These are phyloP conservation scores for Porites divaricata DNA, from an alignment of 92 coral and sea anemone genomes.

Conservation along the genomic window DNA sequence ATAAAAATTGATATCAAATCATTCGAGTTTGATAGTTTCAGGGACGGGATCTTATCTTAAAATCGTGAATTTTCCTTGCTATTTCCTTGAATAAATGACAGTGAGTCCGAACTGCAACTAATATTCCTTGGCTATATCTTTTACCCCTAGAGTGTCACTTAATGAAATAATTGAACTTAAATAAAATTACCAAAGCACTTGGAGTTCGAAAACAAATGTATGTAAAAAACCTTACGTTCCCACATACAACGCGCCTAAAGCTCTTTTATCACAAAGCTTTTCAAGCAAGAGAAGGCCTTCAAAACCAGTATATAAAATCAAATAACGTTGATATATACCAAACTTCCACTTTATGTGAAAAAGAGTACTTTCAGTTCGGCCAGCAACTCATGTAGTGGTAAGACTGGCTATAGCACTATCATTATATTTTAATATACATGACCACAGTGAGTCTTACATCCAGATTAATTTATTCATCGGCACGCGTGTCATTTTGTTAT, in stretches of 20 bases:
- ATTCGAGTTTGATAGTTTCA: background rate
- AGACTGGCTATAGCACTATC: too few species aligned
- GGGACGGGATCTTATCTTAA: background rate
- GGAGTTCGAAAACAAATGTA: background rate
- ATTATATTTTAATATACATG: too few species aligned
- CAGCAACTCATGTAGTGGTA: too few species aligned
- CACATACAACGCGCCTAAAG: background rate
- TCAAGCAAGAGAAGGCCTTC: background rate
- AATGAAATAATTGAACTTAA: background rate
- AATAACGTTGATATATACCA: too few species aligned
- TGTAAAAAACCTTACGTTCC: background rate
- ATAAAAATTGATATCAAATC: background rate
- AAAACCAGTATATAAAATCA: background rate
- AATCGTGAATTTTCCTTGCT: background rate
- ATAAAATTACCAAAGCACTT: background rate
- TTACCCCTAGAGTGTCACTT: background rate
- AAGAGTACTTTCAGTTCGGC: too few species aligned
- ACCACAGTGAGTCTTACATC: too few species aligned
- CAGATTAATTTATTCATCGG: too few species aligned
- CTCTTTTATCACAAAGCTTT: background rate
- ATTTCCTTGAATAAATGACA: background rate
- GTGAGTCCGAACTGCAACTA: background rate
- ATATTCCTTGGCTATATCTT: constrained; percentile 3
- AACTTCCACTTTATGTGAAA: too few species aligned
- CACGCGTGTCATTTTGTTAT: background rate